Evolutionary conservation across 2,113 vertebrate species (phyloP).

Genomic region (Isurus oxyrinchus): DNA sequence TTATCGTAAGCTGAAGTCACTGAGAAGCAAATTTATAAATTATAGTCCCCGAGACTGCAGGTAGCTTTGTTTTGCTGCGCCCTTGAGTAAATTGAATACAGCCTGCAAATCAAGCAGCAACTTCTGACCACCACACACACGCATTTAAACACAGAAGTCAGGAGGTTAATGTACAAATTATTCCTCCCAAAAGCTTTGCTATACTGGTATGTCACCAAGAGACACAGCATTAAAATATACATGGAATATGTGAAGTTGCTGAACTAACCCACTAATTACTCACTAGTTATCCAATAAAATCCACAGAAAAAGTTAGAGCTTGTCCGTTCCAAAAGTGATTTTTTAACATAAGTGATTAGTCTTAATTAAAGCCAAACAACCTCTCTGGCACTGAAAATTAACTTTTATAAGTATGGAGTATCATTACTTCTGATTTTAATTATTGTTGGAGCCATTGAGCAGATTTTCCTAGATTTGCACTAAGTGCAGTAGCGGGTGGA

Average conservation of each 20-base stretch:
- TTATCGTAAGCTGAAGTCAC: not conserved
- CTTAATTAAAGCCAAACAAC: not conserved
- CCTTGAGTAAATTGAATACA: not conserved
- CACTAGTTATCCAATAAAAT: not conserved
- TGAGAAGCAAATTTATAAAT: slow-evolving; percentile 13
- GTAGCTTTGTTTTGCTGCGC: not conserved
- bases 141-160: not conserved
- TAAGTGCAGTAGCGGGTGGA: too few relatives aligned
- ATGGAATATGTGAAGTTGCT: not conserved
- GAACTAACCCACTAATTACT: not conserved
- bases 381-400: not conserved
- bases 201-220: too few relatives aligned
- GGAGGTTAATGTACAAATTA: not conserved
- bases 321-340: not conserved
- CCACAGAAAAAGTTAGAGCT: not conserved
- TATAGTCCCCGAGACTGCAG: not conserved
- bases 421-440: not conserved
- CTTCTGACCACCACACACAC: not conserved
- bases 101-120: not conserved
- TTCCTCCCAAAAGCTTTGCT: not conserved
- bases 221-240: not conserved
- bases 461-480: too few relatives aligned
- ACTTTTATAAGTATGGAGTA: not conserved
- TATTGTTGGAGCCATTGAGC: not conserved
- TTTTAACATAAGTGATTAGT: not conserved